Evolutionary conservation across 2,113 vertebrate species (phyloP).

Genomic region (Melanerpes aurifrons): DNA sequence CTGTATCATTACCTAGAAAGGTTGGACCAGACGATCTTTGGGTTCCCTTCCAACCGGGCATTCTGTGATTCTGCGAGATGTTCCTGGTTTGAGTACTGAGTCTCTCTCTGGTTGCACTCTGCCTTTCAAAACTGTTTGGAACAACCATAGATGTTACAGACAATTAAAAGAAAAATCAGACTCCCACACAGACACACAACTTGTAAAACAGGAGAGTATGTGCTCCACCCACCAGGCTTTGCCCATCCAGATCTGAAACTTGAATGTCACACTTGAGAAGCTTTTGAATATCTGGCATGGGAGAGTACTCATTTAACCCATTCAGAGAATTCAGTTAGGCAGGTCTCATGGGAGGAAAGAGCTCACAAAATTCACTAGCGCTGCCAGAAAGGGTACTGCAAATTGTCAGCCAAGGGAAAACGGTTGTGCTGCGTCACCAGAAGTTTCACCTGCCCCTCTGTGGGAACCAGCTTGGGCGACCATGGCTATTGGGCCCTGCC

Average conservation of each 20-base stretch:
- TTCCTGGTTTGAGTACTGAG: neutral
- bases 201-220: constrained; percentile 52
- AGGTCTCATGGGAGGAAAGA: neutral
- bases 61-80: neutral
- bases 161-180: constrained; percentile 32
- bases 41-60: too few species aligned
- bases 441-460: constrained; percentile 90
- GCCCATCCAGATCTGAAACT: constrained; percentile 43
- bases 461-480: constrained; percentile 87
- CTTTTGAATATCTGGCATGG: constrained; percentile 11
- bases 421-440: constrained; percentile 56
- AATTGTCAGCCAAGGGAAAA: neutral
- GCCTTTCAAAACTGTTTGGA: constrained; percentile 39
- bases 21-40: too few species aligned
- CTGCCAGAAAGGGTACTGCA: neutral
- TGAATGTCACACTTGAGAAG: neutral
- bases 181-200: constrained; percentile 36
- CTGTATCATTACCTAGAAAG: too few species aligned
- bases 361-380: constrained; percentile 2
- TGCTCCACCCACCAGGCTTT: constrained; percentile 52
- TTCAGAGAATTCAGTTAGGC: neutral
- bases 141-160: neutral
- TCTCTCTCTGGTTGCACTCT: neutral
- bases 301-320: neutral
- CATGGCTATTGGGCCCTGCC: constrained; percentile 93